Conservation (phyloP, 2,888 invertebrate genomes). For the Andrena flavipes region DNA sequence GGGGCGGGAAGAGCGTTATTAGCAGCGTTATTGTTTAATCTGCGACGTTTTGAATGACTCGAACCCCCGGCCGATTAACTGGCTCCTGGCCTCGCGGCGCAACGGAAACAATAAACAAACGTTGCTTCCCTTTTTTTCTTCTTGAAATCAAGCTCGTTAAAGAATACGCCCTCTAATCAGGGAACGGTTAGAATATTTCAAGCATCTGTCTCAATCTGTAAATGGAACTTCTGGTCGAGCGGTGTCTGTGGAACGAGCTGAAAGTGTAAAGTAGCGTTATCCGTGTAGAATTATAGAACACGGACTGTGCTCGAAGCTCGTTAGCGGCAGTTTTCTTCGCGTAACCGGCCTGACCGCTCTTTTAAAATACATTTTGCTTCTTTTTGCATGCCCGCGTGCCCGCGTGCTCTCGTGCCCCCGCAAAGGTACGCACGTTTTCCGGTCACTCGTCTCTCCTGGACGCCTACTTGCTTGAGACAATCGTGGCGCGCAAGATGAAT, state of each 20-base stretch:
- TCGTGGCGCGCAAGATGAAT: slow-evolving; percentile 38
- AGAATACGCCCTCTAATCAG: too few species aligned
- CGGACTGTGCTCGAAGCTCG: slow-evolving; percentile 24
- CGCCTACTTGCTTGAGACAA: slow-evolving; percentile 41
- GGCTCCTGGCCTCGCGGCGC: slow-evolving; percentile 62
- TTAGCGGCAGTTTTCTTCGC: slow-evolving; percentile 56
- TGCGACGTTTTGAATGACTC: slow-evolving; percentile 42
- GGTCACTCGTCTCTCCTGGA: slow-evolving; percentile 54
- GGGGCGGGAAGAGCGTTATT: slow-evolving; percentile 42
- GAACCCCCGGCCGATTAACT: slow-evolving; percentile 41
- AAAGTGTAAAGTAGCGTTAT: not conserved
- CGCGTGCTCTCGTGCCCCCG: slow-evolving; percentile 51
- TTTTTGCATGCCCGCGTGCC: slow-evolving; percentile 34
- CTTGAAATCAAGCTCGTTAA: too few species aligned
- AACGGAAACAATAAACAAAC: slow-evolving; percentile 64
- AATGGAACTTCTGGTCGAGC: not conserved
- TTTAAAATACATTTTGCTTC: slow-evolving; percentile 50
- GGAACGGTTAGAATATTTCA: not conserved
- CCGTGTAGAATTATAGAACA: slow-evolving; percentile 4
- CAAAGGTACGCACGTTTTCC: slow-evolving; percentile 49
- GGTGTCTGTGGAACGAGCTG: not conserved
- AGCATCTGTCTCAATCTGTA: not conserved
- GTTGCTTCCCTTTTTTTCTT: slow-evolving; percentile 29
- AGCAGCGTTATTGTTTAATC: slow-evolving; percentile 63
- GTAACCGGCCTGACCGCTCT: slow-evolving; percentile 65